Conservation (phyloP, 2,888 invertebrate genomes). For the Lithophane leautieri region DNA sequence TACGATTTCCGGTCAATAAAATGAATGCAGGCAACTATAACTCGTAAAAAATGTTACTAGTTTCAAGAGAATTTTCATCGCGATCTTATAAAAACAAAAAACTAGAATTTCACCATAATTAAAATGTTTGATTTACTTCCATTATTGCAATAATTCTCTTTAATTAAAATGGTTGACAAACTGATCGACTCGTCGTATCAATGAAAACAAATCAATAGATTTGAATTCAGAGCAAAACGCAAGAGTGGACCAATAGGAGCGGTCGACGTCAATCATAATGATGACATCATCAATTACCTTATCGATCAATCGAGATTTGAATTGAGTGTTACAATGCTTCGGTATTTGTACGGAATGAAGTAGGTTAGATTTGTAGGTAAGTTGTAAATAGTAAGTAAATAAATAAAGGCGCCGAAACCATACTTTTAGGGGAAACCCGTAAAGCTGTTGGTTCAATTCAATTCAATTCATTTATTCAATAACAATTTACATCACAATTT, state of each 20-base stretch:
- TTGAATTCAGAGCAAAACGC: slow-evolving; percentile 23
- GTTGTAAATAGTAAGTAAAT: too few relatives aligned
- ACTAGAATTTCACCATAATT: not conserved
- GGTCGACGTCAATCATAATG: slow-evolving; percentile 6
- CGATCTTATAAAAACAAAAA: not conserved
- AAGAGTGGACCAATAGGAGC: slow-evolving; percentile 22
- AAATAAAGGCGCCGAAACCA: too few relatives aligned
- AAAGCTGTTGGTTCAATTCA: too few relatives aligned
- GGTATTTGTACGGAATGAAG: not conserved
- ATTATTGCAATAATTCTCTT: not conserved
- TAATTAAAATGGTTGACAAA: not conserved
- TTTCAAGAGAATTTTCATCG: not conserved
- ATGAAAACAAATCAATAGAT: slow-evolving; percentile 27
- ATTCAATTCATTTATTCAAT: too few relatives aligned
- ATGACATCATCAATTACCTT: slow-evolving; percentile 41
- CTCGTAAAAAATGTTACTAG: not conserved
- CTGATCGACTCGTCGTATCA: not conserved
- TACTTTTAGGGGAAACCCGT: too few relatives aligned
- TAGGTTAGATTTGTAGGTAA: not conserved
- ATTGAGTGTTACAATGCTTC: slow-evolving; percentile 17
- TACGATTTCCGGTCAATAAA: not conserved
- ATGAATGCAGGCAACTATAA: not conserved
- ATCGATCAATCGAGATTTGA: slow-evolving; percentile 5
- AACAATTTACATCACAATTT: too few relatives aligned
- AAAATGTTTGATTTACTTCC: not conserved